Base-by-base conservation (phyloP, 1,140 invertebrate genomes). In the Ceratosolen fusciceps region DNA sequence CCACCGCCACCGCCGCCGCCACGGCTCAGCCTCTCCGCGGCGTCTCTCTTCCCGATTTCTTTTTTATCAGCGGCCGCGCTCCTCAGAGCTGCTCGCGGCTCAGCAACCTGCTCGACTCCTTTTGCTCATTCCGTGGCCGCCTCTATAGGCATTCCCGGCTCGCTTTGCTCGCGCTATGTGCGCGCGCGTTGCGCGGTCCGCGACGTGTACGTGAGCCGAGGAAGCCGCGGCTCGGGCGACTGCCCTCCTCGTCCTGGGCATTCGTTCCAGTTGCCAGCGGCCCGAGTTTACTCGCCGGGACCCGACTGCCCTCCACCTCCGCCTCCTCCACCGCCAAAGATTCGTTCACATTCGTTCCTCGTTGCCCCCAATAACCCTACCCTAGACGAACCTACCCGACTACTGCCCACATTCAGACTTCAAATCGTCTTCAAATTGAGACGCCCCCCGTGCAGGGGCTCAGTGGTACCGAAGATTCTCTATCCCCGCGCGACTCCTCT, bases 41-140 rank as follows among this genome's bases (percentile, higher is more conserved):
- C 21, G 21, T 79, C 71, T 79, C 43, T 79, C 65, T 74, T 74
- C 62, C 49, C 43, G 72, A 80, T 71, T 68, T 68, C 72, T 80
- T 80, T 80, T 80, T 74, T 74, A 68, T 74, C 72, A 62, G 72
- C 56, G 67, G 49, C 71, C 62, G 71, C 62, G 71, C 54, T 39
- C 31, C 71, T 65, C 58, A 43, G 12, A 67, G 58, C 62, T 49
- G 62, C 62, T 68, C 39, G 34, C 39, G 67, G 37, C 47, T 60
- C 68, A 24, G 54, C 56, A 78, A 56, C 56, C 62, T 70, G 52
- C 71, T 34, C 37, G 19, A 37, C 37, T 65, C n/a, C 56, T 52
- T 72, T 54, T 52, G 4, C 29, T 21, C 58, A 14, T 26, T 34
- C 58, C 58, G 29, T 29, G 29, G 14, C 58, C 58, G 29, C 29